Evolutionary conservation across 2,797 vertebrate species (phyloP).

Genomic region (Tragelaphus eurycerus): DNA sequence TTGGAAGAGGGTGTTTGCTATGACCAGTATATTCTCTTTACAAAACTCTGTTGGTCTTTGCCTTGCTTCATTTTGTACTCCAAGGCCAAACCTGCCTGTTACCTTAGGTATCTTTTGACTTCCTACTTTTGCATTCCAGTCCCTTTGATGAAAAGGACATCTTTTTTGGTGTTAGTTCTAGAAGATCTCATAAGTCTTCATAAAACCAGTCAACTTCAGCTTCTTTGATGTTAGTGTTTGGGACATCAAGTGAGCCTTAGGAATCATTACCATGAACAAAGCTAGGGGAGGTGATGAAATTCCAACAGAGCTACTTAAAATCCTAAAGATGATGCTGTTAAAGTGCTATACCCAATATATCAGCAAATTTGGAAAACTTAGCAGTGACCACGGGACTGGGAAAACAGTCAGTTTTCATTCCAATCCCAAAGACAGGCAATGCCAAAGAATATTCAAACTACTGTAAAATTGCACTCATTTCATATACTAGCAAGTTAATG

Average conservation of each 20-base stretch:
- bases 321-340: background rate
- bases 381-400: background rate
- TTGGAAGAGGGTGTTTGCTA: no score
- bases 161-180: no score
- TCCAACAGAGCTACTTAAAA: background rate
- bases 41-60: no score
- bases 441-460: background rate
- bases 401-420: background rate
- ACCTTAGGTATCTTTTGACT: no score
- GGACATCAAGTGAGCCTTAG: background rate
- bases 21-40: no score
- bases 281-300: background rate
- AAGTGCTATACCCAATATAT: background rate
- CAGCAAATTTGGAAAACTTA: background rate
- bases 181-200: no score
- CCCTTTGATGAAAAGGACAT: no score
- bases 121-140: no score
- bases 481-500: background rate
- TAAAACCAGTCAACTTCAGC: background rate
- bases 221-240: background rate
- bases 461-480: background rate
- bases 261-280: background rate
- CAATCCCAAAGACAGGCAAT: background rate
- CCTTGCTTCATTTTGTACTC: no score
- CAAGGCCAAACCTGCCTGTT: no score